Conservation (phyloP, 2,888 invertebrate genomes). For the Cerceris rybyensis region DNA sequence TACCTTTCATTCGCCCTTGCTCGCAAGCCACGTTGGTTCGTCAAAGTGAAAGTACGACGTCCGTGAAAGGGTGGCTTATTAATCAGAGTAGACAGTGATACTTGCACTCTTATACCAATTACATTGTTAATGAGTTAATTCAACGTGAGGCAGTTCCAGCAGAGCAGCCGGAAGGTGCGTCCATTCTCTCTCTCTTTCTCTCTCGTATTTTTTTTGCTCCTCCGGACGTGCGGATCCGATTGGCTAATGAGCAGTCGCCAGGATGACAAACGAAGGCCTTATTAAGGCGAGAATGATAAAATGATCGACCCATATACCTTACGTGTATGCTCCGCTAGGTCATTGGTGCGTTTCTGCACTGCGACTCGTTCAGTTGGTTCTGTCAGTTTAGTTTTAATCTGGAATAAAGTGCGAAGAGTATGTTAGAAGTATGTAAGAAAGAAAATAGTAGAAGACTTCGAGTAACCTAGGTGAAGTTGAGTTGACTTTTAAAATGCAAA, state of each 20-base stretch:
- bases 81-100: constrained; percentile 27
- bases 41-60: constrained; percentile 11
- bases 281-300: constrained; percentile 29
- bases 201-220: constrained; percentile 7
- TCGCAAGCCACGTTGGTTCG: background rate
- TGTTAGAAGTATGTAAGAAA: too few species aligned
- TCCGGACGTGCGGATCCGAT: constrained; percentile 40
- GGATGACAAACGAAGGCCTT: constrained; percentile 39
- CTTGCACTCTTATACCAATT: constrained; percentile 34
- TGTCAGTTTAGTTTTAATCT: too few species aligned
- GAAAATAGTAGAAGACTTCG: too few species aligned
- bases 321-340: constrained; percentile 2
- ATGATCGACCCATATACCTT: background rate
- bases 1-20: too few species aligned
- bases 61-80: constrained; percentile 22
- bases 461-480: too few species aligned
- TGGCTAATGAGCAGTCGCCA: constrained; percentile 53
- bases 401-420: too few species aligned
- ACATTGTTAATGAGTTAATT: constrained; percentile 56
- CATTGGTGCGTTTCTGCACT: background rate
- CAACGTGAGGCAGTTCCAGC: constrained; percentile 42
- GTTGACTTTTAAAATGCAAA: too few species aligned
- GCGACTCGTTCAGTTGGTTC: too few species aligned
- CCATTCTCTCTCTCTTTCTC: constrained; percentile 21
- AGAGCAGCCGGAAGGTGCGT: constrained; percentile 20